Evolutionary conservation across 2,113 vertebrate genomes (phyloP).

Genomic region (Zeus faber): DNA sequence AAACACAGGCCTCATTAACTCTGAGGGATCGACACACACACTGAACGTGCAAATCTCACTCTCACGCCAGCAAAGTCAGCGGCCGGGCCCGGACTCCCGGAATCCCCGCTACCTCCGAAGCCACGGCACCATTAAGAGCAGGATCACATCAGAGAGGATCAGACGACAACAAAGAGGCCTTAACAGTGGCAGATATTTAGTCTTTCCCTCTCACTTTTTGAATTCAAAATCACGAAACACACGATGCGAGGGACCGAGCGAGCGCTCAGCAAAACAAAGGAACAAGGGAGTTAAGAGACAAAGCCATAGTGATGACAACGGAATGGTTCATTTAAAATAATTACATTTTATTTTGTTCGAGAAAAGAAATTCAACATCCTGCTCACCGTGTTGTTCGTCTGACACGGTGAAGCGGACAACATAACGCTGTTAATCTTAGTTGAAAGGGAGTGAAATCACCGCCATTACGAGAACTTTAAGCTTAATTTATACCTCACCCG

Average conservation of each 20-base stretch:
- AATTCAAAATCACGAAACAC: too few species aligned
- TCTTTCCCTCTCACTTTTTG: too few species aligned
- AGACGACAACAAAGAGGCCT: conserved; percentile 29
- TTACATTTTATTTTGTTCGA: too few species aligned
- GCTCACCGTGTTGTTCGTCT: conserved; percentile 45
- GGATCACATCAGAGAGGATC: conserved; percentile 32
- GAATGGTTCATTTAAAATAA: too few species aligned
- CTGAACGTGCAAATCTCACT: conserved; percentile 38
- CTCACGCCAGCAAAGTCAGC: conserved; percentile 14
- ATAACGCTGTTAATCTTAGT: conserved; percentile 62
- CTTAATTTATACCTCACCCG: conserved; percentile 71
- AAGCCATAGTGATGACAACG: too few species aligned
- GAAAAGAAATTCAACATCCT: conserved; percentile 33
- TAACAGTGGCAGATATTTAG: too few species aligned
- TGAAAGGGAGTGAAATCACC: conserved; percentile 58
- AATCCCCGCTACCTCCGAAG: conserved; percentile 38
- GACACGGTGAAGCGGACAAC: conserved; percentile 47
- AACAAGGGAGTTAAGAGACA: too few species aligned
- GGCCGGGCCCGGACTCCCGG: conserved; percentile 18
- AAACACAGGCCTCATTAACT: conserved; percentile 56
- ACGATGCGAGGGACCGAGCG: too few species aligned
- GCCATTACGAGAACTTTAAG: conserved; percentile 70
- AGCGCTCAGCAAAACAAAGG: conserved; percentile 17
- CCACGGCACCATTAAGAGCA: conserved; percentile 8
- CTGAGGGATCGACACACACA: conserved; percentile 38